Evolutionary conservation across 2,113 vertebrate species (phyloP).

Genomic region (Crotalus horridus): DNA sequence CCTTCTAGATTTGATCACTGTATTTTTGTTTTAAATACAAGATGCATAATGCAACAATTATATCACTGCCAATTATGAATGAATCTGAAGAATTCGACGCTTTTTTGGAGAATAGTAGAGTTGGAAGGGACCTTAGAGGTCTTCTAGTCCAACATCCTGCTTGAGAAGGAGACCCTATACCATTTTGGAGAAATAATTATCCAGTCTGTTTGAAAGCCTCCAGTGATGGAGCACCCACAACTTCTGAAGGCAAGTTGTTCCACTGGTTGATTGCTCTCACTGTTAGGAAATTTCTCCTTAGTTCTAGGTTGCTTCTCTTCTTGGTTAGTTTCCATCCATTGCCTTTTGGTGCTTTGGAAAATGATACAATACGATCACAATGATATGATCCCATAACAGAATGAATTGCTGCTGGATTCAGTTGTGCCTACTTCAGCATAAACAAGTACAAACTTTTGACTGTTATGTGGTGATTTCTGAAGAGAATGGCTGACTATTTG

Average conservation of each 20-base stretch:
- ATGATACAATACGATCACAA: background rate
- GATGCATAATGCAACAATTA: background rate
- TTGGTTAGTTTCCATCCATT: too few relatives aligned
- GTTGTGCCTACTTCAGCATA: background rate
- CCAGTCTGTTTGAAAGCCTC: too few relatives aligned
- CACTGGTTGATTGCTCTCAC: too few relatives aligned
- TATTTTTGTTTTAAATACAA: conserved; percentile 13
- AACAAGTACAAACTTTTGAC: background rate
- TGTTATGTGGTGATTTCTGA: background rate
- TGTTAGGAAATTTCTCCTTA: too few relatives aligned
- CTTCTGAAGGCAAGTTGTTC: too few relatives aligned
- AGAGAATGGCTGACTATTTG: background rate
- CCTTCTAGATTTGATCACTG: background rate
- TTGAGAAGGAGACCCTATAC: too few relatives aligned
- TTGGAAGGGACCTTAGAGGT: too few relatives aligned
- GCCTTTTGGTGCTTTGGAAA: too few relatives aligned
- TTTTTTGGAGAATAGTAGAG: background rate
- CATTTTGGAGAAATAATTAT: too few relatives aligned
- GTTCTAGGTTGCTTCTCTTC: too few relatives aligned
- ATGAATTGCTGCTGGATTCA: background rate
- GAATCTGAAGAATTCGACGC: background rate
- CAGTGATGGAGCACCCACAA: too few relatives aligned
- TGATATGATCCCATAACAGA: background rate
- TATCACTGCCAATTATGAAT: background rate
- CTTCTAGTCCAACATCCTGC: too few relatives aligned